Base-by-base conservation (phyloP, 2,888 invertebrate genomes). In the Melangyna quadrimaculata region DNA sequence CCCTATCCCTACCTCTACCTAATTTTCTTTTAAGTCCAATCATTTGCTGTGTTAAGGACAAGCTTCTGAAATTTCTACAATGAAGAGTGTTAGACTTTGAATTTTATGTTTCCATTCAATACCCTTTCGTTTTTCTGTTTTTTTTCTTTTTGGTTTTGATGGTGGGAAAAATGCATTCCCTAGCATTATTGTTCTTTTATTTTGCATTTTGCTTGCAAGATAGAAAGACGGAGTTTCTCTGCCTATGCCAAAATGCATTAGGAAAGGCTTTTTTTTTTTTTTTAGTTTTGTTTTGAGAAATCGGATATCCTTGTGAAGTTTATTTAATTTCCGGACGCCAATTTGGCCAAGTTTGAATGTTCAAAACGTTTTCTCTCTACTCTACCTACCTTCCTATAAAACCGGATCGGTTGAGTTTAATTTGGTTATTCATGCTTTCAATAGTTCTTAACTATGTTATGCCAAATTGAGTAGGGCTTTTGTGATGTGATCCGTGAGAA, bases 261-360 rank as follows among this genome's bases (percentile, higher is more conserved):
- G 27, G 27, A 32, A 48, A 17, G 45, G 35, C 67, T 78, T 72
- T 78, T 35, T 59, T 78, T 69, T 32, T 24, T 10, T 55, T n/a
- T n/a, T n/a, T n/a, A n/a, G n/a, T 63, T 70, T 70, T 70, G 72
- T 67, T 35, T 40, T 45, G 27, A n/a, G 57, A 57, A 78, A 73
- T 74, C 51, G 74, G 71, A 74, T 67, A 74, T 74, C 74, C 74
- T 48, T 71, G 79, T 48, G 57, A 45, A 61, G 82, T 69, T 83
- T 78, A 83, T 83, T 78, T 83, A 67, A 78, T 83, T 83, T 81
- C 35, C 71, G 37, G 22, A 72, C 7, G 51, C 40, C 79, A 73
- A 73, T 67, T 78, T 69, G 65, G 51, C 48, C 32, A 37, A 59
- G 40, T 70, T 71, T 51, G 70, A 69, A 71, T 65, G 40, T 71